phyloP scores from a whole-genome alignment of 2,113 vertebrate genomes.

The Tachysurus fulvidraco region DNA sequence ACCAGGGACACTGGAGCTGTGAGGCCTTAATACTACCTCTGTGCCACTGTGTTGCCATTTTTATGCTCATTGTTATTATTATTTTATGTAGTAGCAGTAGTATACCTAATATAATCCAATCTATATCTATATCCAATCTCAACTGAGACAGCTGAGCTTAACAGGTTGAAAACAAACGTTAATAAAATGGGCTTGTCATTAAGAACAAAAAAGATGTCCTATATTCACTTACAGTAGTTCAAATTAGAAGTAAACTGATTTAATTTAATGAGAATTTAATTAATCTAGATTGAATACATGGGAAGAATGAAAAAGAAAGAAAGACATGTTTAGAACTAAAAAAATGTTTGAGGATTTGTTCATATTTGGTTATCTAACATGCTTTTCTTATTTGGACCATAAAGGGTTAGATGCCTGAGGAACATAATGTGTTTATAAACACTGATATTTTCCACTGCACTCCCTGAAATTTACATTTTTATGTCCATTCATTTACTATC shows the following conservation, averaged over 20 bases:
- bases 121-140: not conserved
- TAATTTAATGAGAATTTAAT: conserved; percentile 24
- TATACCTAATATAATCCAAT: no score
- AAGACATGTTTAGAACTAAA: not conserved
- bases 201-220: conserved; percentile 18
- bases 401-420: not conserved
- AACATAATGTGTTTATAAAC: conserved; percentile 3
- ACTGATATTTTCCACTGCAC: conserved; percentile 18
- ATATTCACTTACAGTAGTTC: conserved; percentile 10
- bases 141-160: not conserved
- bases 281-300: conserved; percentile 8
- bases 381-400: not conserved
- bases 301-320: not conserved
- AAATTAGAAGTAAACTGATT: not conserved
- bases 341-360: not conserved
- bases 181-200: conserved; percentile 2
- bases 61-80: not conserved
- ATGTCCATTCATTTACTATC: conserved; percentile 41
- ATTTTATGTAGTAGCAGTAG: no score
- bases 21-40: not conserved
- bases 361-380: not conserved
- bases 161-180: not conserved
- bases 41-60: not conserved
- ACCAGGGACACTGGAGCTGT: not conserved
- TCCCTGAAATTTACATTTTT: conserved; percentile 9